phyloP scores from a whole-genome alignment of 2,113 vertebrate genomes.

The Sebastes schlegelii region DNA sequence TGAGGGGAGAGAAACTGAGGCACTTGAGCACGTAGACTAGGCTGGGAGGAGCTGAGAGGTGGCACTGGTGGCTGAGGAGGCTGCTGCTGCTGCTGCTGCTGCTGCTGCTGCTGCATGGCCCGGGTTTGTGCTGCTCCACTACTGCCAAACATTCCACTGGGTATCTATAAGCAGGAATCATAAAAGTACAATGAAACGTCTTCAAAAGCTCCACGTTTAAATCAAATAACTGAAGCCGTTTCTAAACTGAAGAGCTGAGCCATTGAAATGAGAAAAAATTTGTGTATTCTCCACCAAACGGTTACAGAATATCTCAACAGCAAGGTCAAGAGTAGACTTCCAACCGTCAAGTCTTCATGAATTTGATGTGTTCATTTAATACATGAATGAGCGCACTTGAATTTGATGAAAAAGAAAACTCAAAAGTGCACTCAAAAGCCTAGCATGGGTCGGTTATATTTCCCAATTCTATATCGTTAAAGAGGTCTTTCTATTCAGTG shows the following conservation, averaged over 20 bases:
- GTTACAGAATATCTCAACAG: background rate
- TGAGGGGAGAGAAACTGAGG: conserved; percentile 99
- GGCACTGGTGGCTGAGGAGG: conserved; percentile 92
- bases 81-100: conserved; percentile 76
- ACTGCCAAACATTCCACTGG: conserved; percentile 97
- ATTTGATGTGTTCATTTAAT: background rate
- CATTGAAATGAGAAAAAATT: background rate
- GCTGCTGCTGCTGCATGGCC: conserved; percentile 88
- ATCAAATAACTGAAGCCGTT: background rate
- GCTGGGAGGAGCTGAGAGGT: conserved; percentile 98
- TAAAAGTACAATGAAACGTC: background rate
- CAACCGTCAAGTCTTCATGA: background rate
- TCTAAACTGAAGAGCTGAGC: background rate
- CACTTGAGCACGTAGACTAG: conserved; percentile 99
- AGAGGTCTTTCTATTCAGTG: conserved; percentile 21
- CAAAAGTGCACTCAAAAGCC: conserved; percentile 7
- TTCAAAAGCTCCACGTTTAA: background rate
- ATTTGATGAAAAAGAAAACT: background rate
- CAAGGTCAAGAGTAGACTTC: background rate
- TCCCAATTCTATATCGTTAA: background rate
- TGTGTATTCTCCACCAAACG: background rate
- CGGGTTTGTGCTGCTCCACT: conserved; percentile 97
- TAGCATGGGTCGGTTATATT: background rate
- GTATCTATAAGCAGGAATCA: conserved; percentile 84
- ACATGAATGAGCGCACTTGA: conserved; percentile 21